Percentiles rank a stretch among this genome's conserved stretches.
Evolutionary conservation across 2,888 invertebrate genomes (phyloP).

Genomic region (Nasonovia ribisnigri): DNA sequence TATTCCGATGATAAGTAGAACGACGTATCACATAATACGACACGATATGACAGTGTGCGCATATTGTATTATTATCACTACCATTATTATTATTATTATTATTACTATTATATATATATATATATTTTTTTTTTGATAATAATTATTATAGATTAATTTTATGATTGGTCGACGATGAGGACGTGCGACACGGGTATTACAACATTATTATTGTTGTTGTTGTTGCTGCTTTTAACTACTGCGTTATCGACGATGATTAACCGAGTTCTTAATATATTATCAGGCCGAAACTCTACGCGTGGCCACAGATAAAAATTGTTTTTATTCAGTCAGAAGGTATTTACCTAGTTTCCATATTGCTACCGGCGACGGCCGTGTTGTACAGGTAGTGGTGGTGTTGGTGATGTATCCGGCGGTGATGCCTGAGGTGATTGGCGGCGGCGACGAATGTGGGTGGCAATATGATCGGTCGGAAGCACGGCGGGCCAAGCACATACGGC

Average conservation of each 20-base stretch:
- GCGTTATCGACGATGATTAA: not conserved
- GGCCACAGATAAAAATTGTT: not conserved
- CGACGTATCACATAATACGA: not conserved
- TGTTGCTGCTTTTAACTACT: not conserved
- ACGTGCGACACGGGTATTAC: not conserved
- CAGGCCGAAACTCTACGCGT: not conserved
- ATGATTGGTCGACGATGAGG: not conserved
- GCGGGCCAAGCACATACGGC: conserved; percentile 63
- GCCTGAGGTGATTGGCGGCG: conserved; percentile 39
- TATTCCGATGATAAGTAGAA: not conserved
- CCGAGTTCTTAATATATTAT: not conserved
- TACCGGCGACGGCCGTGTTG: conserved; percentile 32
- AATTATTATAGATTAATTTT: not conserved
- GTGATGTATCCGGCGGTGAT: conserved; percentile 52
- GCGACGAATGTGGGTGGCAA: conserved; percentile 57
- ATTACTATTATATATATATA: too few relatives aligned
- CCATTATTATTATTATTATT: not conserved
- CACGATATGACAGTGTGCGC: not conserved
- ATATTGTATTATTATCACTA: not conserved
- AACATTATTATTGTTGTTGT: conserved; percentile 17
- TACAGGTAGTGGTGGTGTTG: conserved; percentile 33
- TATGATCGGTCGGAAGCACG: conserved; percentile 61
- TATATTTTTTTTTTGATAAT: not conserved
- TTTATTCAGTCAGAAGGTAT: not conserved
- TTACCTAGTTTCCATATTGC: conserved; percentile 62